phyloP scores from a whole-genome alignment of 2,888 invertebrate genomes.

The Chrysomela aeneicollis region DNA sequence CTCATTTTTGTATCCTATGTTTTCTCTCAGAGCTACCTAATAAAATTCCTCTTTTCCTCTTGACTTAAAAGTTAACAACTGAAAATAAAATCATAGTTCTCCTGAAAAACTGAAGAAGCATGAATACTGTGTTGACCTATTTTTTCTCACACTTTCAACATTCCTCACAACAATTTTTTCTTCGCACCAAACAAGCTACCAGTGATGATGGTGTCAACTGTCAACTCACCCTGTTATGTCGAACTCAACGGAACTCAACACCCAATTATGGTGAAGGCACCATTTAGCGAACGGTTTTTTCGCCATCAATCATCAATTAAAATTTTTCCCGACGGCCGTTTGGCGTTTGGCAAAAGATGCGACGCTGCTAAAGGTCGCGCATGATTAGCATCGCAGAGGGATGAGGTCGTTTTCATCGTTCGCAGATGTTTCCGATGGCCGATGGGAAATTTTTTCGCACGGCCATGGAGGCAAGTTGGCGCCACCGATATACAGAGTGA shows the following conservation, averaged over 20 bases:
- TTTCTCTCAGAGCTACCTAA: too few relatives aligned
- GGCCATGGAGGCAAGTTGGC: constrained; percentile 15
- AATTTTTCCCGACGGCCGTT: constrained; percentile 35
- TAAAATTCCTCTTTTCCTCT: too few relatives aligned
- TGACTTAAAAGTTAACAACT: too few relatives aligned
- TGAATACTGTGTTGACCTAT: too few relatives aligned
- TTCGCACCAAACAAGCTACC: too few relatives aligned
- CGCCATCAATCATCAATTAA: constrained; percentile 38
- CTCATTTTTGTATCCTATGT: too few relatives aligned
- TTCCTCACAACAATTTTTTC: too few relatives aligned
- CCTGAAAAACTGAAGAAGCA: too few relatives aligned
- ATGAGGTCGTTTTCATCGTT: constrained; percentile 16
- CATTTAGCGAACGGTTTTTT: constrained; percentile 21
- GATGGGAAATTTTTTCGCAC: constrained; percentile 14
- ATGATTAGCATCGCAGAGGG: constrained; percentile 20
- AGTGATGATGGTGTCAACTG: too few relatives aligned
- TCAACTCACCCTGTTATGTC: background rate
- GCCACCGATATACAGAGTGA: constrained; percentile 20
- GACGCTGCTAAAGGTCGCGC: constrained; percentile 17
- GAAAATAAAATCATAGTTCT: too few relatives aligned
- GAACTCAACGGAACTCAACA: constrained; percentile 11
- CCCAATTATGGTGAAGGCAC: constrained; percentile 13
- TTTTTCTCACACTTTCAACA: too few relatives aligned
- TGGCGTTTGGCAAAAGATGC: constrained; percentile 21
- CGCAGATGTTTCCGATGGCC: constrained; percentile 13